Evolutionary conservation across 2,797 vertebrate genomes (phyloP).

Genomic region (Chromis chromis): DNA sequence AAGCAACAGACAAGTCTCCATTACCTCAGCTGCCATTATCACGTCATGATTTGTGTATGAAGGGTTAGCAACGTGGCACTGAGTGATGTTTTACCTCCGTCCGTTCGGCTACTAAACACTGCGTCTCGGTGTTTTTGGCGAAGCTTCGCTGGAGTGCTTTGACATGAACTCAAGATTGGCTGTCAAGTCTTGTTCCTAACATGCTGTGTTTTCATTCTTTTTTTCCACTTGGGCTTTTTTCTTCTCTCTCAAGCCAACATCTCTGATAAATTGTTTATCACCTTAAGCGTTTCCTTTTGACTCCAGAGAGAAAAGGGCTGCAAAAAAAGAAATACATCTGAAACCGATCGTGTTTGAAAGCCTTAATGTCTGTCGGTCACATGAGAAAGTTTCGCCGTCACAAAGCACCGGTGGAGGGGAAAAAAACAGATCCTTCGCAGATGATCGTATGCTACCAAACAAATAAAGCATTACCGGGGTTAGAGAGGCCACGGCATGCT

Average conservation of each 20-base stretch:
- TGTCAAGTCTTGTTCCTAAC: slow-evolving; percentile 71
- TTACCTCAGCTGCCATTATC: slow-evolving; percentile 47
- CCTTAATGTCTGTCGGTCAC: slow-evolving; percentile 71
- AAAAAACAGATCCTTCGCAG: slow-evolving; percentile 54
- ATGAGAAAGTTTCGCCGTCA: slow-evolving; percentile 66
- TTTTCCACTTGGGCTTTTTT: slow-evolving; percentile 36
- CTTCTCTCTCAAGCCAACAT: slow-evolving; percentile 56
- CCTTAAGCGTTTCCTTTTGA: slow-evolving; percentile 66
- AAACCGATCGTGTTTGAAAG: slow-evolving; percentile 74
- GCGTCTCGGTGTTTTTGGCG: slow-evolving; percentile 65
- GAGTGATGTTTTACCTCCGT: slow-evolving; percentile 74
- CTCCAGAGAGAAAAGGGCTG: slow-evolving; percentile 57
- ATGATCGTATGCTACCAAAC: slow-evolving; percentile 70
- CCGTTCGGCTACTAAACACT: slow-evolving; percentile 54
- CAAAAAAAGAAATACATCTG: slow-evolving; percentile 62
- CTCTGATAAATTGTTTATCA: slow-evolving; percentile 79
- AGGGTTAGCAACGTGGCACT: slow-evolving; percentile 53
- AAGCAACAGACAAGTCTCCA: slow-evolving; percentile 41
- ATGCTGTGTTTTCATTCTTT: slow-evolving; percentile 59
- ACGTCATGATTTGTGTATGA: slow-evolving; percentile 29
- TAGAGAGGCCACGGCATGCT: slow-evolving; percentile 49
- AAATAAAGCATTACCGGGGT: slow-evolving; percentile 62
- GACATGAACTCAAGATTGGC: slow-evolving; percentile 70
- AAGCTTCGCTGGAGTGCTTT: slow-evolving; percentile 62
- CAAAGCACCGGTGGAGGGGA: too few species aligned